phyloP scores from a whole-genome alignment of 2,797 vertebrate genomes.

The Malurus splendens region DNA sequence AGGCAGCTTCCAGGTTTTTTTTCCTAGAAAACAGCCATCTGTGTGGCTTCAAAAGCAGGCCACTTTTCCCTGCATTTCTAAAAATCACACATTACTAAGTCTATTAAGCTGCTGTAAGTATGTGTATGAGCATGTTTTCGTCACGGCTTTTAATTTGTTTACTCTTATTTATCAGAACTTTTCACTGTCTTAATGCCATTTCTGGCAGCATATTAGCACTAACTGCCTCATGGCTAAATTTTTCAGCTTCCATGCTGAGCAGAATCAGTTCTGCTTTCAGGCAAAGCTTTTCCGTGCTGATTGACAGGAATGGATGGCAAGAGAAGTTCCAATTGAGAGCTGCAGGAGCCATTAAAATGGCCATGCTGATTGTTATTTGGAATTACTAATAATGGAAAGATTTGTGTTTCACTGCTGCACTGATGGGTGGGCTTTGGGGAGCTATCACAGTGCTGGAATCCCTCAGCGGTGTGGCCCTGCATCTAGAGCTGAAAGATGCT shows the following conservation, averaged over 20 bases:
- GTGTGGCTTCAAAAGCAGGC: background rate
- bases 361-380: conserved; percentile 35
- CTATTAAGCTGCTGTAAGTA: background rate
- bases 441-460: background rate
- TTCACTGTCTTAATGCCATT: conserved; percentile 4
- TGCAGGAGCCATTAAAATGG: background rate
- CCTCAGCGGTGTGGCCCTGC: background rate
- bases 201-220: background rate
- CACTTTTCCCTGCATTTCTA: background rate
- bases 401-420: conserved; percentile 39
- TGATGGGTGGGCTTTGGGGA: conserved; percentile 9
- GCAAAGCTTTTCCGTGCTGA: conserved; percentile 32
- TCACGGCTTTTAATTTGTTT: background rate
- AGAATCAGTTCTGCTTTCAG: conserved; percentile 37
- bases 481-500: conserved; percentile 24
- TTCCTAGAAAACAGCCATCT: background rate
- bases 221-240: background rate
- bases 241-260: conserved; percentile 30
- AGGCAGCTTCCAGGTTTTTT: background rate
- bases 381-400: conserved; percentile 47
- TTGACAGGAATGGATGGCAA: conserved; percentile 34
- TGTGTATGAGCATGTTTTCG: background rate
- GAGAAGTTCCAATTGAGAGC: background rate
- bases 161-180: conserved; percentile 27
- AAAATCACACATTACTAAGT: background rate